A percentile compares a stretch with the other conserved stretches of the same genome.
These are phyloP conservation scores for Synergus umbraculus DNA, from an alignment of 2,888 invertebrate genomes.

Conservation along the genomic window DNA sequence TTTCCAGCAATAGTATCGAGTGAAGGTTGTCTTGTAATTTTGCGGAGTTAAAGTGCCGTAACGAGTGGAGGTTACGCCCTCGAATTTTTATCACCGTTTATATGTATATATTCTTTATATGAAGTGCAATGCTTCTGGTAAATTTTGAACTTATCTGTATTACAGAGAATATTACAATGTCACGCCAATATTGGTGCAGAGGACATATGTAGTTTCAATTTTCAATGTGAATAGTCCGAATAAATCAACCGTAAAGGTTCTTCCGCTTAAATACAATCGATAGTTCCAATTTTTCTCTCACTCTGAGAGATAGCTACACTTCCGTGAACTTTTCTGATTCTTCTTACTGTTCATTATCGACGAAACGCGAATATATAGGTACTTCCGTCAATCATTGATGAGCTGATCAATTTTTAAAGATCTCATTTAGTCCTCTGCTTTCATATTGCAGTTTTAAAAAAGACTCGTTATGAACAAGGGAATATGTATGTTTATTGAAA, in stretches of 20 bases:
- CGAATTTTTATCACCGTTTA: neutral
- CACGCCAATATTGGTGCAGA: neutral
- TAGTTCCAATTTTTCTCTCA: constrained; percentile 19
- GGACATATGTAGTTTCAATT: neutral
- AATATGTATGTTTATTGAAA: too few relatives aligned
- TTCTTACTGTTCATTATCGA: constrained; percentile 35
- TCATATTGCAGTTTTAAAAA: too few relatives aligned
- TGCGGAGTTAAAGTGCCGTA: neutral
- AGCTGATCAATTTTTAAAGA: constrained; percentile 33
- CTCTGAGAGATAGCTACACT: constrained; percentile 8
- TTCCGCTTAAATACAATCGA: constrained; percentile 25
- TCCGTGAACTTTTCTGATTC: constrained; percentile 19
- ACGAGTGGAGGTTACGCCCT: constrained; percentile 31
- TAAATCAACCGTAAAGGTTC: constrained; percentile 32
- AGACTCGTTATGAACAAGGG: too few relatives aligned
- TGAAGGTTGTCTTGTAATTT: constrained; percentile 1
- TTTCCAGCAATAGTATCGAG: neutral
- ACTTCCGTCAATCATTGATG: constrained; percentile 25
- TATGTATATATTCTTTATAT: neutral
- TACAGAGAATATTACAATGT: neutral
- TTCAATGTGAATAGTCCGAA: constrained; percentile 13
- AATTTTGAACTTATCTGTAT: constrained; percentile 4
- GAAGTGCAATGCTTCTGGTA: neutral
- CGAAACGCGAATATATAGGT: constrained; percentile 29
- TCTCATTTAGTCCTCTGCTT: neutral